Conservation (phyloP, 1,140 invertebrate genomes). For the Musca domestica region DNA sequence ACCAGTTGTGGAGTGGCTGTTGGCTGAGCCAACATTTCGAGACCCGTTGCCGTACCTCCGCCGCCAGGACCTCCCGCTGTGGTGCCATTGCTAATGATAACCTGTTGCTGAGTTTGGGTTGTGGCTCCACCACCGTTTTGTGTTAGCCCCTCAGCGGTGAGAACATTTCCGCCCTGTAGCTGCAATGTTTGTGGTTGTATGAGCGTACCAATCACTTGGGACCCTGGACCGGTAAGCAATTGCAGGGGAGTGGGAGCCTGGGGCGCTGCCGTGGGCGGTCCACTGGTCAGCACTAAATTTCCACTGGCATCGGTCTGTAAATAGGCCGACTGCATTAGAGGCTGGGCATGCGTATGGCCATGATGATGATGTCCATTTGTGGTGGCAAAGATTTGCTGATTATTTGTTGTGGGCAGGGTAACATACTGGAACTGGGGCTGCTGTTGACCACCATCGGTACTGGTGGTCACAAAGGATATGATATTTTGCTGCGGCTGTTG, state of each 20-base stretch:
- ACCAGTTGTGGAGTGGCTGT: constrained; percentile 68
- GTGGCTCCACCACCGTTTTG: constrained; percentile 30
- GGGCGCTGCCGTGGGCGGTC: constrained; percentile 27
- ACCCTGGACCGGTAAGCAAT: constrained; percentile 36
- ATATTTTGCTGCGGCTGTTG: constrained; percentile 47
- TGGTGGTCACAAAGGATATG: constrained; percentile 45
- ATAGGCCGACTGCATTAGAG: constrained; percentile 36
- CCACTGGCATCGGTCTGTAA: constrained; percentile 50
- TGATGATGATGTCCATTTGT: constrained; percentile 26
- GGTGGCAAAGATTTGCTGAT: constrained; percentile 47
- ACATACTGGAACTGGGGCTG: constrained; percentile 46
- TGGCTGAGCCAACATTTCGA: constrained; percentile 70
- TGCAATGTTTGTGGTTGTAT: constrained; percentile 62
- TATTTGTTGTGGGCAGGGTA: constrained; percentile 45
- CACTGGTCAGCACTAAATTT: constrained; percentile 41
- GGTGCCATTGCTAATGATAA: constrained; percentile 36
- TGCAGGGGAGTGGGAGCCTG: constrained; percentile 39
- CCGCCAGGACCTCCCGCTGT: not conserved
- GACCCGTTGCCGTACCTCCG: constrained; percentile 16
- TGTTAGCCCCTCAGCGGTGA: constrained; percentile 22
- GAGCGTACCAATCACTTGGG: constrained; percentile 59
- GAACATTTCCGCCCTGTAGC: constrained; percentile 51
- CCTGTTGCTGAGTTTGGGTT: constrained; percentile 43
- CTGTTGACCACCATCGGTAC: constrained; percentile 37
- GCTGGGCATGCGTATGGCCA: constrained; percentile 18